These are phyloP conservation scores for Camptogramma bilineatum DNA, from an alignment of 2,888 invertebrate species.

Conservation along the genomic window DNA sequence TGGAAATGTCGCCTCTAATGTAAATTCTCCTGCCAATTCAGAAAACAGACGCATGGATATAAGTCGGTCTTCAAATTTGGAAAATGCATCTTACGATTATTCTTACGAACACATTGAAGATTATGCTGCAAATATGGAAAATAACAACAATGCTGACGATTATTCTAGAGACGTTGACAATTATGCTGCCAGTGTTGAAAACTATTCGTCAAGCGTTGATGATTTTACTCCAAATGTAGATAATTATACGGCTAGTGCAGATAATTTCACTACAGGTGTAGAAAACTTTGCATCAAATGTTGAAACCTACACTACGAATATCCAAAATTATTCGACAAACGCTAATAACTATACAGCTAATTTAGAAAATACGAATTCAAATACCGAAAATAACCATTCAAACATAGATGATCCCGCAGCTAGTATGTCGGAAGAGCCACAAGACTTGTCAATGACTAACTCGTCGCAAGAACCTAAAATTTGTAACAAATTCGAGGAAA, in stretches of 20 bases:
- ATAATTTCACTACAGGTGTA: constrained; percentile 40
- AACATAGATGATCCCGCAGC: constrained; percentile 15
- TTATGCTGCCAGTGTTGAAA: constrained; percentile 21
- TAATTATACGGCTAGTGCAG: constrained; percentile 49
- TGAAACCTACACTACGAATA: constrained; percentile 43
- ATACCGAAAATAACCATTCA: constrained; percentile 14
- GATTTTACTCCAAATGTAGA: constrained; percentile 37
- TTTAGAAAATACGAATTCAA: constrained; percentile 45
- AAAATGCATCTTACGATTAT: constrained; percentile 27
- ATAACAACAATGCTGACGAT: constrained; percentile 45
- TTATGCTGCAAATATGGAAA: constrained; percentile 41
- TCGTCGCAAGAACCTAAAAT: constrained; percentile 25
- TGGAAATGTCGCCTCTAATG: constrained; percentile 4
- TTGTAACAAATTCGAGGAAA: constrained; percentile 17
- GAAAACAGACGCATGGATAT: constrained; percentile 16
- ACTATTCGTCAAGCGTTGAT: constrained; percentile 42
- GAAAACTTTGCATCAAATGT: constrained; percentile 28
- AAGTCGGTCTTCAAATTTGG: constrained; percentile 14
- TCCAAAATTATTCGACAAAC: constrained; percentile 17
- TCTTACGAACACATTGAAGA: constrained; percentile 50
- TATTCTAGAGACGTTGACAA: constrained; percentile 32
- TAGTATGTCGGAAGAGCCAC: constrained; percentile 25
- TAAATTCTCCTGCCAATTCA: constrained; percentile 10
- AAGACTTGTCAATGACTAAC: constrained; percentile 25
- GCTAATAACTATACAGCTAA: constrained; percentile 53